Evolutionary conservation across 2,888 invertebrate species (phyloP), one percentile per base, ranked within the genome.

Genomic region (Stratiomys singularior): DNA sequence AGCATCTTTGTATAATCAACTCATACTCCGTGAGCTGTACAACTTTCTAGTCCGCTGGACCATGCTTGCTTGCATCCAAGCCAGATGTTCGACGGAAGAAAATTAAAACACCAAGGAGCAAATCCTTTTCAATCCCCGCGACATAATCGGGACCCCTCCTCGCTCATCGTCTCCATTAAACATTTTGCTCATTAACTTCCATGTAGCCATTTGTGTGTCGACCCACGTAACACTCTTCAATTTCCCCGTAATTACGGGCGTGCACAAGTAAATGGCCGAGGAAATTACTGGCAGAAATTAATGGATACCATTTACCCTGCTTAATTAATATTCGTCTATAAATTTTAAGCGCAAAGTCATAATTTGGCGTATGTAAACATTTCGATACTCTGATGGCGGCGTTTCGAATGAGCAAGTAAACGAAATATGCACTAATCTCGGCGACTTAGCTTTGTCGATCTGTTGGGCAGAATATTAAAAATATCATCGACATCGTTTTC

Each of bases 271-370:
- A 74, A 74, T 37, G 60, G 74, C 37, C 21, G 58, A 58, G 60
- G 74, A 74, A 74, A 74, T 74, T 74, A 58, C 74, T 74, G 44
- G 74, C 74, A 30, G 58, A 60, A 60, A 60, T 60, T 74, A 74
- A 74, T 58, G 60, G 74, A 58, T 60, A 60, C 60, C 58, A 60
- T 74, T 74, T 74, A 74, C 74, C 74, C 60, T 60, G 74, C 74
- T 74, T 60, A 74, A 74, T 74, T 74, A 74, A 74, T 74, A 74
- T 74, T 74, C 37, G 37, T 37, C 60, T n/a, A 74, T 74, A 74
- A 74, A 74, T 74, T 74, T 74, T 74, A 60, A 60, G 74, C 60
- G 37, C 74, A 72, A 72, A 47, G 74, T 74, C 74, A 74, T 74
- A 74, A 74, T 60, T 37, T 60, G 21, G 60, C 23, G 60, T 74